phyloP scores from a whole-genome alignment of 2,888 invertebrate species.

The Cryptus viduatorius region DNA sequence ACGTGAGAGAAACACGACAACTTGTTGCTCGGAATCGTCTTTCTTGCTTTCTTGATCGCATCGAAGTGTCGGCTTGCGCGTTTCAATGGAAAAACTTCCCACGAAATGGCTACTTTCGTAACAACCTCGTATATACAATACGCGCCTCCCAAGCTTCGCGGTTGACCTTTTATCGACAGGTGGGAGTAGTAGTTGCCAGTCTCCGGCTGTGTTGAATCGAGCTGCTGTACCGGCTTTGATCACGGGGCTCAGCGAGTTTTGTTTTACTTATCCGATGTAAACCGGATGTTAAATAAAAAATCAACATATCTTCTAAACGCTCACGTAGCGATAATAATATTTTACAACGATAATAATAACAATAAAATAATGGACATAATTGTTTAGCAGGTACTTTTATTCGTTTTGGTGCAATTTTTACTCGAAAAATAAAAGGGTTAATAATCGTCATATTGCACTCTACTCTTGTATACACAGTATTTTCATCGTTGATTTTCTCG shows the following conservation, averaged over 20 bases:
- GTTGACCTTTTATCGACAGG: conserved; percentile 70
- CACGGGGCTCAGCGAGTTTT: background rate
- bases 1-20: background rate
- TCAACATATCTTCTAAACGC: too few relatives aligned
- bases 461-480: too few relatives aligned
- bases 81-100: conserved; percentile 37
- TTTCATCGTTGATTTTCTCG: too few relatives aligned
- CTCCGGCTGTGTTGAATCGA: background rate
- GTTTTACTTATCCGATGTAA: background rate
- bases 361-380: too few relatives aligned
- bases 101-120: conserved; percentile 58
- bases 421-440: too few relatives aligned
- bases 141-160: conserved; percentile 64
- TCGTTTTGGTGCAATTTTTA: too few relatives aligned
- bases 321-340: too few relatives aligned
- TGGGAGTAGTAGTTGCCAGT: conserved; percentile 13
- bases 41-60: background rate
- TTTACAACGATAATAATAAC: too few relatives aligned
- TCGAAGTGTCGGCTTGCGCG: conserved; percentile 20
- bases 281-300: background rate
- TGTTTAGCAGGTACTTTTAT: too few relatives aligned
- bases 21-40: conserved; percentile 15
- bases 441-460: too few relatives aligned
- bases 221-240: background rate
- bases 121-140: conserved; percentile 41